Percentiles rank a stretch among this genome's conserved stretches.
Evolutionary conservation across 23 tunicate genomes (phyloP).

Genomic region (Phallusia fumigata): DNA sequence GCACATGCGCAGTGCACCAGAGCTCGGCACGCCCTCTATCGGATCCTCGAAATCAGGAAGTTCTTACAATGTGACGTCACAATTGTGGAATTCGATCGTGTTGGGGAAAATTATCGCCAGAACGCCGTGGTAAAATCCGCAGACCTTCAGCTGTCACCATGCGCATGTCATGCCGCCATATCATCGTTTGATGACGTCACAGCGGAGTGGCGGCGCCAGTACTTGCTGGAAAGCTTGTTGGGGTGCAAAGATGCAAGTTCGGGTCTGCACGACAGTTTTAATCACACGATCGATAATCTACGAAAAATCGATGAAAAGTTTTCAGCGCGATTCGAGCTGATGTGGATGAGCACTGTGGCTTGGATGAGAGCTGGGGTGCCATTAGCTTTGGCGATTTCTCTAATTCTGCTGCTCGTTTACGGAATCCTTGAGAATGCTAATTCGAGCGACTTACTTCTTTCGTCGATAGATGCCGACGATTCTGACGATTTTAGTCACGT

Average conservation of each 20-base stretch:
- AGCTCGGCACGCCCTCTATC: neutral
- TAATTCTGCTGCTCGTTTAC: neutral
- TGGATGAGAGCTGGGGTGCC: neutral
- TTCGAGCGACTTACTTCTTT: neutral
- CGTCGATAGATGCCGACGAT: neutral
- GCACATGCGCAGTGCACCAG: neutral
- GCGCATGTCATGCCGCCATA: neutral
- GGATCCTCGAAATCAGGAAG: neutral
- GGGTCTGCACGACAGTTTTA: neutral
- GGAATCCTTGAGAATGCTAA: neutral
- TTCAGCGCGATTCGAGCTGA: neutral
- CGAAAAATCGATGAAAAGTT: neutral
- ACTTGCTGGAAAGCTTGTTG: neutral
- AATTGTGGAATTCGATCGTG: neutral
- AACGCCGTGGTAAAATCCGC: neutral
- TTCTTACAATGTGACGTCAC: neutral
- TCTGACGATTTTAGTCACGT: conserved; percentile 8
- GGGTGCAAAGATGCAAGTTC: neutral
- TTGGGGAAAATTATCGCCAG: neutral
- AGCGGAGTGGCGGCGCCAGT: neutral
- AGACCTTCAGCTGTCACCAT: neutral
- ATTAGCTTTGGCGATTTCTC: neutral
- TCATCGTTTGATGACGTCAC: neutral
- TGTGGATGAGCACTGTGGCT: conserved; percentile 12
- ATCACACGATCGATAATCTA: neutral